phyloP scores from a whole-genome alignment of 2,113 vertebrate genomes.

The Tetrax tetrax region DNA sequence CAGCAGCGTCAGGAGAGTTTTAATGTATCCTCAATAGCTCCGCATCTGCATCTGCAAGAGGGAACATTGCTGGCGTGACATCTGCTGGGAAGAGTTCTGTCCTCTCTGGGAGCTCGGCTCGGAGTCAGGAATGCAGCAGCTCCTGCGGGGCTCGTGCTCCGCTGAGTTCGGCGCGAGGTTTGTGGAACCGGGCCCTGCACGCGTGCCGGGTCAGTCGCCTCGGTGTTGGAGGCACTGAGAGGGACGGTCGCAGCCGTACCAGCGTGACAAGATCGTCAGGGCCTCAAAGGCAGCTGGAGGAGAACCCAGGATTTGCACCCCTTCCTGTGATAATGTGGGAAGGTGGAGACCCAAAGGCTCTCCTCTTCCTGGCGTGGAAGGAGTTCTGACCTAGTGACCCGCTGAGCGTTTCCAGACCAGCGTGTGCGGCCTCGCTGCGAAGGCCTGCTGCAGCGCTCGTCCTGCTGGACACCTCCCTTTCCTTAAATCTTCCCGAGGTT shows the following conservation, averaged over 20 bases:
- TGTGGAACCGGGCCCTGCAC: not conserved
- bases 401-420: not conserved
- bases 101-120: not conserved
- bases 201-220: not conserved
- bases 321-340: not conserved
- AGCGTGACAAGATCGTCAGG: not conserved
- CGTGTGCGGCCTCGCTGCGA: fast-evolving
- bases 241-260: not conserved
- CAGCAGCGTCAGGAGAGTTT: not conserved
- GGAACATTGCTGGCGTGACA: not conserved
- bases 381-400: not conserved
- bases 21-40: not conserved
- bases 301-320: not conserved
- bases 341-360: not conserved
- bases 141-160: not conserved
- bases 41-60: not conserved
- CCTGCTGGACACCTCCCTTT: not conserved
- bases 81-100: not conserved
- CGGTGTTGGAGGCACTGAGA: not conserved
- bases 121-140: not conserved
- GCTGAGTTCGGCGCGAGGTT: not conserved
- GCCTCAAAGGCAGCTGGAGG: not conserved
- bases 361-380: not conserved
- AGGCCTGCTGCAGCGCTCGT: not conserved
- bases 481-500: fast-evolving